Percentiles rank a stretch among this genome's conserved stretches.
Conservation (phyloP, 2,888 invertebrate species). For the Meiosimyza platycephala region DNA sequence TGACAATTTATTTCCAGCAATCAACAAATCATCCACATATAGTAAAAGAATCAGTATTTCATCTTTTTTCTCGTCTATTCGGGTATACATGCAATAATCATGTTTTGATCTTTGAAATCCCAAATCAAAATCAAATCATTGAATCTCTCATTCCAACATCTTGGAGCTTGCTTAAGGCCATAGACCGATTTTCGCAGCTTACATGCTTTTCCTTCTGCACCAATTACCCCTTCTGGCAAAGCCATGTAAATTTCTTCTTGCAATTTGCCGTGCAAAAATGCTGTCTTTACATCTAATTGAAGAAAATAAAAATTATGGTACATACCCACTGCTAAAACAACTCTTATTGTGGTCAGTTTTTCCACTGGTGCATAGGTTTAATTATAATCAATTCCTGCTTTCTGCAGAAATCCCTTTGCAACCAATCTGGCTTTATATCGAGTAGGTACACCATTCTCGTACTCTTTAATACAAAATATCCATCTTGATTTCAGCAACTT, state of each 20-base stretch:
- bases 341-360: conserved; percentile 36
- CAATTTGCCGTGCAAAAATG: neutral
- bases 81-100: too few species aligned
- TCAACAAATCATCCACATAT: conserved; percentile 36
- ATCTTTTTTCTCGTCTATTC: neutral
- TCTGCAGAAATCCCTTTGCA: conserved; percentile 38
- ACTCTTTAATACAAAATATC: conserved; percentile 35
- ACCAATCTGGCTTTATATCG: conserved; percentile 35
- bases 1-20: conserved; percentile 13
- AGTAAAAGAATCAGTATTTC: conserved; percentile 21
- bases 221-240: too few species aligned
- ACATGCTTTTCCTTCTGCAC: neutral
- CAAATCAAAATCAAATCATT: too few species aligned
- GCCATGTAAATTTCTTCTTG: too few species aligned
- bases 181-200: neutral
- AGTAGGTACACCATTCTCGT: conserved; percentile 27
- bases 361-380: conserved; percentile 40
- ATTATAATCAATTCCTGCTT: conserved; percentile 36
- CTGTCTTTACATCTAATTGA: conserved; percentile 25
- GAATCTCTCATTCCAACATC: too few species aligned
- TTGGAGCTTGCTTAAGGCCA: neutral
- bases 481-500: conserved; percentile 31
- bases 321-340: conserved; percentile 32
- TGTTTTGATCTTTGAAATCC: too few species aligned
- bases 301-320: conserved; percentile 22